phyloP scores from a whole-genome alignment of 2,113 vertebrate species.

The Semnopithecus entellus region DNA sequence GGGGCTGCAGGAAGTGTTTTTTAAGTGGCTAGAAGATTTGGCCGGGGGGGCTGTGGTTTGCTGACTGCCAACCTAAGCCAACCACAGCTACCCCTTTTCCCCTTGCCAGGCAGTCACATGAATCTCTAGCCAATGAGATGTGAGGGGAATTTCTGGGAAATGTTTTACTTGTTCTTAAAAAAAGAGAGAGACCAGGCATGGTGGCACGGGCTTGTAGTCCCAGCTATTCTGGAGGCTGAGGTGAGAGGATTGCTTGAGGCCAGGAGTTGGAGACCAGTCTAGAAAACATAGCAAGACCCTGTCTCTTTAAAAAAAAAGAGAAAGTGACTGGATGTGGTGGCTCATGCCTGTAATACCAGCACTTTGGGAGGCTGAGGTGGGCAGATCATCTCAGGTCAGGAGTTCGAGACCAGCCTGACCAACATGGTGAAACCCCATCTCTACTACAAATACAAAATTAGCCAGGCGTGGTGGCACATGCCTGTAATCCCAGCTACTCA shows the following conservation, averaged over 20 bases:
- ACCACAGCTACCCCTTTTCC: rapidly evolving
- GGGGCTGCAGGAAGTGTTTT: not conserved
- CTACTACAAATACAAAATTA: not conserved
- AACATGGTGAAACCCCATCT: not conserved
- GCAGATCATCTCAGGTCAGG: not conserved
- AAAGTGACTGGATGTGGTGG: not conserved
- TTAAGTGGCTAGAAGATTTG: not conserved
- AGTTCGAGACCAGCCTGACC: not conserved
- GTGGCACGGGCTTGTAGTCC: not conserved
- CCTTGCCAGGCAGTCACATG: not conserved
- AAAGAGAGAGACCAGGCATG: not conserved
- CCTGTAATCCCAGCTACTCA: not conserved
- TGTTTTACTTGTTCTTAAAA: not conserved
- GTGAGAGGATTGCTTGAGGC: not conserved
- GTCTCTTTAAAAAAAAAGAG: not conserved
- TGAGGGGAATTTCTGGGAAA: not conserved
- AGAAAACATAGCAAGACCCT: not conserved
- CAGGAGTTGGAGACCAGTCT: not conserved
- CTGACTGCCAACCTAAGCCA: not conserved
- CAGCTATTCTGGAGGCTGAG: not conserved
- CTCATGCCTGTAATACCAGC: not conserved
- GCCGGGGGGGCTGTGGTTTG: not conserved
- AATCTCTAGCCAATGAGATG: not conserved
- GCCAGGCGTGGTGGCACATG: not conserved
- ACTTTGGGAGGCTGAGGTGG: not conserved